Conservation (phyloP, 2,113 vertebrate species). For the Phyllostomus hastatus region DNA sequence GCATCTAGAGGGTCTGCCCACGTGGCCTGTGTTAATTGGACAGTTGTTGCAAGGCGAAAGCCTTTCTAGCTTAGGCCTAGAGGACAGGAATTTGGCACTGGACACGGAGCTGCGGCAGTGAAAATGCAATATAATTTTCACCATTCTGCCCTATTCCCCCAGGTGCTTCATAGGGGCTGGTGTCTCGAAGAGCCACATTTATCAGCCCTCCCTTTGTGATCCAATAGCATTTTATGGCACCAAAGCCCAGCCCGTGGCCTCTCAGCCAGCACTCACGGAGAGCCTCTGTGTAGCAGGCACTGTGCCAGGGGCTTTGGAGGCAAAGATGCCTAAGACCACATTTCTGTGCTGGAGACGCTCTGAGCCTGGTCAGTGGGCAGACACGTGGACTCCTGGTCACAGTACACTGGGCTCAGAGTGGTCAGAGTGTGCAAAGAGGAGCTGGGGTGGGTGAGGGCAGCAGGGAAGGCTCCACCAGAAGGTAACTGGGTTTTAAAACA, state of each 20-base stretch:
- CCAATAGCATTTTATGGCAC: neutral
- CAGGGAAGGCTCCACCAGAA: neutral
- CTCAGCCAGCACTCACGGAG: neutral
- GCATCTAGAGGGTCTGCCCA: neutral
- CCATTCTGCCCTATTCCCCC: neutral
- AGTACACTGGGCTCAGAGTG: neutral
- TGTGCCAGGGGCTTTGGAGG: neutral
- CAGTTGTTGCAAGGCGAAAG: neutral
- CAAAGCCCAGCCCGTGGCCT: neutral
- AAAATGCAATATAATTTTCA: neutral
- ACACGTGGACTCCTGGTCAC: neutral
- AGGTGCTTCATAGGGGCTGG: accelerated
- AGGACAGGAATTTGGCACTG: neutral
- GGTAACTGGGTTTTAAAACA: neutral
- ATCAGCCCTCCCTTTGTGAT: neutral
- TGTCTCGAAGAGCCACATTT: neutral
- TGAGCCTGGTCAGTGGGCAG: neutral
- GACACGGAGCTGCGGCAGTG: neutral
- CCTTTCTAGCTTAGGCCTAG: neutral
- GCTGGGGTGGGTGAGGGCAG: neutral
- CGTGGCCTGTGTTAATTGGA: neutral
- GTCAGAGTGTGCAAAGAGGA: neutral
- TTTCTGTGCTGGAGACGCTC: neutral
- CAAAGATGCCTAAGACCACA: neutral
- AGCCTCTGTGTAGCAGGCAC: neutral